Conservation (phyloP, 2,113 vertebrate genomes). For the Panurus biarmicus region DNA sequence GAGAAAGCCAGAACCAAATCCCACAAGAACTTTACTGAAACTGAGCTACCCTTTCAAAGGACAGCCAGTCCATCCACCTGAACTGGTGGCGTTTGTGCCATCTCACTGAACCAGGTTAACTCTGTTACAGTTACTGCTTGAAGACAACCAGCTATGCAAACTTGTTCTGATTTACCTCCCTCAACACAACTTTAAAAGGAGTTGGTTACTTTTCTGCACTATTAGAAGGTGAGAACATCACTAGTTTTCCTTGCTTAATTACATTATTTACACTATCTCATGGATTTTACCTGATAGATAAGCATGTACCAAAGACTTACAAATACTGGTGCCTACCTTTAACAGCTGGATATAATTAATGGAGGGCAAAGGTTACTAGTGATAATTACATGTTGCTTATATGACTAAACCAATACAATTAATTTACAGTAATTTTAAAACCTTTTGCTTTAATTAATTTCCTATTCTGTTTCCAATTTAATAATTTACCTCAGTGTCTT, state of each 20-base stretch:
- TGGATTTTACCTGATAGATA: not conserved
- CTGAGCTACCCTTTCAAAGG: not conserved
- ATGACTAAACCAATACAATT: not conserved
- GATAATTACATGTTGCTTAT: not conserved
- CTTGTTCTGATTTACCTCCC: not conserved
- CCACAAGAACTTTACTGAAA: not conserved
- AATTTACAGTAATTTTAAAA: not conserved
- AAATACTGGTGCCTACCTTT: not conserved
- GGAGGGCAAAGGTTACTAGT: not conserved
- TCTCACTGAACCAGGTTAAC: not conserved
- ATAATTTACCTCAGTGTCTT: not conserved
- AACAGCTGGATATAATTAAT: not conserved
- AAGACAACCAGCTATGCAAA: not conserved
- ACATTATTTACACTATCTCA: not conserved
- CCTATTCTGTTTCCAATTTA: not conserved
- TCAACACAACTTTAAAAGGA: not conserved
- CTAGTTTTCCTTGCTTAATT: not conserved
- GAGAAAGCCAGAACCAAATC: not conserved
- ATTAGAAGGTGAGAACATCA: not conserved
- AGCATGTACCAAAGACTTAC: not conserved
- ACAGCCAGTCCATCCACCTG: not conserved
- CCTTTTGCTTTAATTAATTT: not conserved
- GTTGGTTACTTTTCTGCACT: not conserved
- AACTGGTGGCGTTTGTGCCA: not conserved
- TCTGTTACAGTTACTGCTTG: not conserved